phyloP scores from a whole-genome alignment of 2,797 vertebrate species.

The Loris lydekkerianus region DNA sequence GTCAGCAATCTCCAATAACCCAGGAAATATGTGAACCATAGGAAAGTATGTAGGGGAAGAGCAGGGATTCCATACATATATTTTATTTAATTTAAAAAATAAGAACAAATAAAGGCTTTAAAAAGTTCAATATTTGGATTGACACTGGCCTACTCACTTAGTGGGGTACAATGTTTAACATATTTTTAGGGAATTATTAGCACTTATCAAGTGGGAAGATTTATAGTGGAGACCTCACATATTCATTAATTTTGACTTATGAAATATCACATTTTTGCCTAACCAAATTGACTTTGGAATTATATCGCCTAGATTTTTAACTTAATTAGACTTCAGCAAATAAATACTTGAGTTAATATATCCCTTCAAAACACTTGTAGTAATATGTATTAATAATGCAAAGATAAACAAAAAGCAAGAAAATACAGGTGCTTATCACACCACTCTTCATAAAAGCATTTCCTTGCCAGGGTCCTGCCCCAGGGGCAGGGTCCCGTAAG shows the following conservation, averaged over 20 bases:
- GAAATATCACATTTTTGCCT: not conserved
- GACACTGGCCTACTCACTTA: not conserved
- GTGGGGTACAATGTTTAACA: not conserved
- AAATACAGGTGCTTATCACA: not conserved
- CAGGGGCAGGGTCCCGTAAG: no score
- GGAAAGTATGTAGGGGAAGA: not conserved
- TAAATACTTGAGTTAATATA: not conserved
- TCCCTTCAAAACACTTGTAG: not conserved
- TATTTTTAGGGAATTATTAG: not conserved
- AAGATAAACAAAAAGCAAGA: not conserved
- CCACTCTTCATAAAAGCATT: not conserved
- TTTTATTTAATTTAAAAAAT: constrained; percentile 37
- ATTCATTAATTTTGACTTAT: not conserved
- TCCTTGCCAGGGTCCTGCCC: no score
- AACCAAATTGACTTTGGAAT: not conserved
- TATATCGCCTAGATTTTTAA: not conserved
- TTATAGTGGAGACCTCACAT: not conserved
- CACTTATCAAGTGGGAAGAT: not conserved
- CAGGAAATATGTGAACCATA: not conserved
- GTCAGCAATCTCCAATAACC: not conserved
- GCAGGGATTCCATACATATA: not conserved
- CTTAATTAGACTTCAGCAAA: not conserved
- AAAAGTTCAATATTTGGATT: not conserved
- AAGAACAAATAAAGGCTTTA: not conserved
- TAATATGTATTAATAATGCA: not conserved